Conservation (phyloP, 1,140 invertebrate species). For the Acromyrmex heyeri region DNA sequence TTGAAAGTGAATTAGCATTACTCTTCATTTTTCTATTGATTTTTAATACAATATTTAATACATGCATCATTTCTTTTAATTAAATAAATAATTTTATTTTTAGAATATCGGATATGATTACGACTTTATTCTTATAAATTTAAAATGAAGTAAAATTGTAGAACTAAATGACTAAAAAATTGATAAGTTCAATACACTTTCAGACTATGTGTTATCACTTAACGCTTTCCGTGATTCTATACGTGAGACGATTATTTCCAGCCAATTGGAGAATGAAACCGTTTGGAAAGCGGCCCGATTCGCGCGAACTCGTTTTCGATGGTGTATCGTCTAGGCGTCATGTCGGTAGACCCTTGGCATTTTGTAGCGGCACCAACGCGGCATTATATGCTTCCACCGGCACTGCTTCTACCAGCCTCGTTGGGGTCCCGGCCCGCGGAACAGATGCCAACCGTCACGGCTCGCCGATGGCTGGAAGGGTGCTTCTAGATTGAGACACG, state of each 20-base stretch:
- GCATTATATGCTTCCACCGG: conserved; percentile 69
- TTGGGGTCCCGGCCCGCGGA: conserved; percentile 81
- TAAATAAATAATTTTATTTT: conserved; percentile 17
- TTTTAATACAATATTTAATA: not conserved
- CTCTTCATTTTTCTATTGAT: not conserved
- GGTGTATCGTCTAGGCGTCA: conserved; percentile 62
- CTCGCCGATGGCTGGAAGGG: conserved; percentile 85
- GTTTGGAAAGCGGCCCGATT: conserved; percentile 71
- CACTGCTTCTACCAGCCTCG: conserved; percentile 68
- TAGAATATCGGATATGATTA: not conserved
- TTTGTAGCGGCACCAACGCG: conserved; percentile 68
- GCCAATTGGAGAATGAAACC: conserved; percentile 76
- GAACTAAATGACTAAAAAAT: not conserved
- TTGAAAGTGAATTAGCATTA: not conserved
- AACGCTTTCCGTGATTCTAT: conserved; percentile 9
- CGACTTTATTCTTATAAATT: not conserved
- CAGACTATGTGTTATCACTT: conserved; percentile 12
- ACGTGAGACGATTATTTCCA: conserved; percentile 59
- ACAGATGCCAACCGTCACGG: conserved; percentile 87
- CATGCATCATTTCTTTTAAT: not conserved
- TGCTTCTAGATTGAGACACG: conserved; percentile 85
- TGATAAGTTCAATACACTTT: not conserved
- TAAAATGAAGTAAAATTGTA: not conserved
- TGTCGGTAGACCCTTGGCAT: conserved; percentile 76
- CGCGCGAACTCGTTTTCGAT: conserved; percentile 44